phyloP scores from a whole-genome alignment of 2,797 vertebrate species.

The Xenentodon cancila region DNA sequence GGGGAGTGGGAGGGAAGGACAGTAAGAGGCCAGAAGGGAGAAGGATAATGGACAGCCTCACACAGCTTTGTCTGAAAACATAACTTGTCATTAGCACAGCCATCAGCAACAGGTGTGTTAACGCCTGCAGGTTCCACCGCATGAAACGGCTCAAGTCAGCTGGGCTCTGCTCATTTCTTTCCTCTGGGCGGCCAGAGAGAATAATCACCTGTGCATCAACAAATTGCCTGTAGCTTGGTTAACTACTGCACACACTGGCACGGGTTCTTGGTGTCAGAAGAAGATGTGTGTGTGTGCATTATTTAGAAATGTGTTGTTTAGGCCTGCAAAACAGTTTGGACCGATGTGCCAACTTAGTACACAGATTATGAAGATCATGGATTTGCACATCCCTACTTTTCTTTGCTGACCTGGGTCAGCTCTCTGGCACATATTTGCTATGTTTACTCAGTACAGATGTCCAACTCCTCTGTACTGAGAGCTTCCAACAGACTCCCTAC shows the following conservation, averaged over 20 bases:
- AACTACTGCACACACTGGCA: neutral
- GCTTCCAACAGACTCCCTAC: neutral
- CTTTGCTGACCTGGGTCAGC: neutral
- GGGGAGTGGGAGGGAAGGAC: conserved; percentile 36
- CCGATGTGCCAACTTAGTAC: neutral
- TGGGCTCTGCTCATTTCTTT: too few relatives aligned
- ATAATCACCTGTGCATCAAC: neutral
- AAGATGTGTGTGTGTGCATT: conserved; percentile 1
- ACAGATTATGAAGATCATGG: neutral
- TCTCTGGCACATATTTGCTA: conserved; percentile 4
- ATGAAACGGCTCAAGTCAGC: neutral
- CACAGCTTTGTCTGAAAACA: conserved; percentile 70
- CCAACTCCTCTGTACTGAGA: conserved; percentile 1
- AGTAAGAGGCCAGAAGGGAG: conserved; percentile 62
- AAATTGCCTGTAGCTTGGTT: too few relatives aligned
- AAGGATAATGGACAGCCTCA: conserved; percentile 68
- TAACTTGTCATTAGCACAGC: conserved; percentile 66
- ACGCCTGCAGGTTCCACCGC: conserved; percentile 13
- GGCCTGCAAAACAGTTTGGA: neutral
- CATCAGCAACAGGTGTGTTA: conserved; percentile 52
- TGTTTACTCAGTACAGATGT: conserved; percentile 15
- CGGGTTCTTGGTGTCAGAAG: neutral
- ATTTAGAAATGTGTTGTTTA: neutral
- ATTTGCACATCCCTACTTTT: conserved; percentile 1
- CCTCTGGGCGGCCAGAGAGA: neutral